Conservation (phyloP, 1,140 invertebrate genomes). For the Drosophila orena region DNA sequence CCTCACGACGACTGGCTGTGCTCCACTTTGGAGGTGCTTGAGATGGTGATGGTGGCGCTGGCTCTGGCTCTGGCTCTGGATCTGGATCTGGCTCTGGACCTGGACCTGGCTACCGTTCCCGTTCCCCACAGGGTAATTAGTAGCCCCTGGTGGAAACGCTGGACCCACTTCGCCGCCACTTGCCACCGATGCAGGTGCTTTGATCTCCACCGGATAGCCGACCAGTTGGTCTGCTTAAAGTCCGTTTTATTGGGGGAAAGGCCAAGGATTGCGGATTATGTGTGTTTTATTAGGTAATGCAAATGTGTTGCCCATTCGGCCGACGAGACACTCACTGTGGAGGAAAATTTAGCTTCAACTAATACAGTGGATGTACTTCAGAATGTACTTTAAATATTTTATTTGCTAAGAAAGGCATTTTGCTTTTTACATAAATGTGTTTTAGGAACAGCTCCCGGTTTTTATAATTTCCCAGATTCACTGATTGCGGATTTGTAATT, state of each 20-base stretch:
- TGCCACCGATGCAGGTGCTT: constrained; percentile 68
- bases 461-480: too few relatives aligned
- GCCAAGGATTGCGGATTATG: constrained; percentile 36
- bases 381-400: background rate
- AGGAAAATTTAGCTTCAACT: background rate
- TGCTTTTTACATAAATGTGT: too few relatives aligned
- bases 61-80: too few relatives aligned
- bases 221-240: constrained; percentile 35
- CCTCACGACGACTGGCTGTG: constrained; percentile 70
- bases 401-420: background rate
- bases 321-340: background rate
- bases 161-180: constrained; percentile 54
- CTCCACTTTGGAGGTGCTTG: constrained; percentile 22
- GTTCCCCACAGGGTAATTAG: constrained; percentile 82
- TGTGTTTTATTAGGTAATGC: constrained; percentile 33
- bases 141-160: constrained; percentile 59
- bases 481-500: too few relatives aligned
- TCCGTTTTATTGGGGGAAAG: constrained; percentile 24
- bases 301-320: constrained; percentile 1
- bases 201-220: constrained; percentile 72
- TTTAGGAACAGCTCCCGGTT: too few relatives aligned
- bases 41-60: constrained; percentile 21
- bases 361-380: background rate
- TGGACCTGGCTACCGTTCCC: background rate
- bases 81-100: too few relatives aligned